These are phyloP conservation scores for Orthonychiurus folsomi DNA, from an alignment of 2,888 invertebrate species.

Conservation along the genomic window DNA sequence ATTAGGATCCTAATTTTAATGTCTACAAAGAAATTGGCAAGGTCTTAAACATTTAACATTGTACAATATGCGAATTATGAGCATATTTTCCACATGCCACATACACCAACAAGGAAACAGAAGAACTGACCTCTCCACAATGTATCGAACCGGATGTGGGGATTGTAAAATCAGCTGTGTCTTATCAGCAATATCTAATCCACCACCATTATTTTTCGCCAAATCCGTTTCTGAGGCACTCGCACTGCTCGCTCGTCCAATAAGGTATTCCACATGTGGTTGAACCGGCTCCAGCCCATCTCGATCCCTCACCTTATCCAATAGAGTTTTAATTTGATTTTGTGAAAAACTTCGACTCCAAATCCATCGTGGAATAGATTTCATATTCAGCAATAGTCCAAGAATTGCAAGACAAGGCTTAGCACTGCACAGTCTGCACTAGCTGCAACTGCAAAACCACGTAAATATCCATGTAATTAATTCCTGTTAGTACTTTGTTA, in stretches of 20 bases:
- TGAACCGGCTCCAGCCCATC: constrained; percentile 24
- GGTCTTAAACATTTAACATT: no score
- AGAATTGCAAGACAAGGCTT: no score
- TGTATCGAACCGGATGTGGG: constrained; percentile 35
- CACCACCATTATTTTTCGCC: neutral
- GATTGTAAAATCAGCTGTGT: constrained; percentile 36
- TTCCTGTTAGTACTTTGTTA: no score
- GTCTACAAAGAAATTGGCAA: constrained; percentile 3
- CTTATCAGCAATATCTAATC: constrained; percentile 27
- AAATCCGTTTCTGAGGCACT: neutral
- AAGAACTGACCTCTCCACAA: constrained; percentile 37
- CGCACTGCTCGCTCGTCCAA: constrained; percentile 22
- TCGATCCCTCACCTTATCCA: constrained; percentile 17
- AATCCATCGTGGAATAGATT: no score
- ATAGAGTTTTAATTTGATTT: neutral
- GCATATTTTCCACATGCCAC: no score
- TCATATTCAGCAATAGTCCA: no score
- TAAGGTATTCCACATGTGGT: constrained; percentile 34
- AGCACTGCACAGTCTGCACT: no score
- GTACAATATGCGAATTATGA: no score
- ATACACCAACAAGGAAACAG: no score
- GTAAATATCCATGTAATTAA: no score
- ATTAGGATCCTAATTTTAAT: constrained; percentile 7
- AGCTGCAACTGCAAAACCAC: no score
- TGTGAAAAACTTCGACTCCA: neutral